A percentile compares a stretch with the other conserved stretches of the same genome.
Evolutionary conservation across 2,113 vertebrate species (phyloP).

Genomic region (Chloropsis cyanopogon): DNA sequence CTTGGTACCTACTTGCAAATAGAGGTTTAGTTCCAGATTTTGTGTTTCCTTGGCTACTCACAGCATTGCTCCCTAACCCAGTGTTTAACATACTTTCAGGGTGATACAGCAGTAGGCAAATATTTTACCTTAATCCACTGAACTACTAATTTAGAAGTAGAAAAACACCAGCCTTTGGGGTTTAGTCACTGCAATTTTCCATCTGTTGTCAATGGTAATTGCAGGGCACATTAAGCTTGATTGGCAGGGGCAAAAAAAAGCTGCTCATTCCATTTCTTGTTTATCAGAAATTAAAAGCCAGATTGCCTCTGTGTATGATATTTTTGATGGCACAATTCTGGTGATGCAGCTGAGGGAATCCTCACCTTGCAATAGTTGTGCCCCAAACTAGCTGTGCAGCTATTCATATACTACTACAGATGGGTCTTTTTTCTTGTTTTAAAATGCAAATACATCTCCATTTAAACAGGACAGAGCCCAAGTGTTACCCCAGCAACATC

Average conservation of each 20-base stretch:
- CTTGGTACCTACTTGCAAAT: background rate
- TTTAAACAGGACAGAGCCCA: background rate
- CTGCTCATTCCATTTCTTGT: background rate
- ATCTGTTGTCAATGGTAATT: background rate
- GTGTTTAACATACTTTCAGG: background rate
- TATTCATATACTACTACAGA: background rate
- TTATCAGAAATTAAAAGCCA: background rate
- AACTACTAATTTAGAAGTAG: background rate
- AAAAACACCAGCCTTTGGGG: background rate
- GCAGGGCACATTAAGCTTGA: background rate
- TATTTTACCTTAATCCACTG: background rate
- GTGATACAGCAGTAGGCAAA: background rate
- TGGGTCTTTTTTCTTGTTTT: background rate
- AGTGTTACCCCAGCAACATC: background rate
- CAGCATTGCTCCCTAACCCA: background rate
- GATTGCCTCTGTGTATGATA: background rate
- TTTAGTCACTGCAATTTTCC: background rate
- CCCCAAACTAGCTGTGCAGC: too few relatives aligned
- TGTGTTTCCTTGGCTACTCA: background rate
- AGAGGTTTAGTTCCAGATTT: background rate
- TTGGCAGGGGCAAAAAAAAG: background rate
- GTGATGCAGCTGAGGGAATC: background rate
- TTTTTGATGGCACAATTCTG: background rate
- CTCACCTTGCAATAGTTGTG: background rate
- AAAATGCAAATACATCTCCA: background rate